These are phyloP conservation scores for Monoplex corrugatus DNA, from an alignment of 2,888 invertebrate genomes.

Conservation along the genomic window DNA sequence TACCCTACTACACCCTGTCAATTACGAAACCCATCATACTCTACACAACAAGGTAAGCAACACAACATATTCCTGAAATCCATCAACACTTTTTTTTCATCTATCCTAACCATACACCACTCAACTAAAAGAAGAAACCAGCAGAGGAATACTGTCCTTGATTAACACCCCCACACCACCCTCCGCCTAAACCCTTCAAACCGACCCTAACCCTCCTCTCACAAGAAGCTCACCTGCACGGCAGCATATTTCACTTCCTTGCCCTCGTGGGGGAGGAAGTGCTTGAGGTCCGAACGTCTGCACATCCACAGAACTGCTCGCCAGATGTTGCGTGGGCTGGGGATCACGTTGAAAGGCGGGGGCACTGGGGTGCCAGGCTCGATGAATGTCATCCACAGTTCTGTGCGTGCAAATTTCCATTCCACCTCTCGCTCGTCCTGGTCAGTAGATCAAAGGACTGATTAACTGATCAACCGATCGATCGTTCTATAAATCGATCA, in stretches of 20 bases:
- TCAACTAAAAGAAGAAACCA: too few relatives aligned
- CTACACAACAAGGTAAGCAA: too few relatives aligned
- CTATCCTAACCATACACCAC: too few relatives aligned
- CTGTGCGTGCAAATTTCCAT: conserved; percentile 71
- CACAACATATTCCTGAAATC: too few relatives aligned
- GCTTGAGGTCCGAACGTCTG: conserved; percentile 51
- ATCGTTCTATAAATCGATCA: too few relatives aligned
- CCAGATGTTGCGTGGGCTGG: conserved; percentile 61
- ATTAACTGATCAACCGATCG: background rate
- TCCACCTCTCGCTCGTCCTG: conserved; percentile 69
- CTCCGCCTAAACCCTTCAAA: background rate
- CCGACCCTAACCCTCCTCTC: background rate
- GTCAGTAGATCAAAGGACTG: background rate
- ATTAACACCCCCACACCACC: background rate
- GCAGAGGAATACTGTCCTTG: background rate
- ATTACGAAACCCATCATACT: too few relatives aligned
- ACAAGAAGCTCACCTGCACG: conserved; percentile 52
- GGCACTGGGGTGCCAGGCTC: conserved; percentile 68
- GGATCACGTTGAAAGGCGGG: conserved; percentile 70
- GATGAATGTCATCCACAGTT: conserved; percentile 70
- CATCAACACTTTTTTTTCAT: too few relatives aligned
- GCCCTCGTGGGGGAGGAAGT: conserved; percentile 54
- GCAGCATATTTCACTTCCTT: conserved; percentile 55
- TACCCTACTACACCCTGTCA: too few relatives aligned
- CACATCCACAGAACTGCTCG: conserved; percentile 52